phyloP scores from a whole-genome alignment of 2,113 vertebrate genomes.

The Furnarius figulus region DNA sequence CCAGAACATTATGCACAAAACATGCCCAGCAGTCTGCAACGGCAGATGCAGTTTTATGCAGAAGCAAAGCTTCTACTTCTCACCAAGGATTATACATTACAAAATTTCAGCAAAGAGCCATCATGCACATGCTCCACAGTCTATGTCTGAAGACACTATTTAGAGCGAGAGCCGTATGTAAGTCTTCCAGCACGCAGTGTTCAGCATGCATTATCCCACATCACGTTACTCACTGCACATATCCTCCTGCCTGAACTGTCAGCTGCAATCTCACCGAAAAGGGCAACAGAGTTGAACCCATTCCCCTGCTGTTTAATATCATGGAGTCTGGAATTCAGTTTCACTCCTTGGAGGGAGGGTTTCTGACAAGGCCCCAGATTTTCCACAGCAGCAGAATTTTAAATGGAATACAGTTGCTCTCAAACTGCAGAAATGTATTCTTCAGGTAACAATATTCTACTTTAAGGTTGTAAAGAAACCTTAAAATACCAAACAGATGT shows the following conservation, averaged over 20 bases:
- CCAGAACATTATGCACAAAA: neutral
- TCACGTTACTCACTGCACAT: slow-evolving; percentile 33
- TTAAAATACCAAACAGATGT: neutral
- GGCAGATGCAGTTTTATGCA: neutral
- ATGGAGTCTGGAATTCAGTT: neutral
- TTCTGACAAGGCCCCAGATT: neutral
- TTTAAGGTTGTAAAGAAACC: neutral
- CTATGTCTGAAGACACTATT: slow-evolving; percentile 49
- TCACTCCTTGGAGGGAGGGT: neutral
- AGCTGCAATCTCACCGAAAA: slow-evolving; percentile 47
- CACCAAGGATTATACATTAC: neutral
- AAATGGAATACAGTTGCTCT: neutral
- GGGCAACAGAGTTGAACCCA: slow-evolving; percentile 28
- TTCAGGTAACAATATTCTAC: neutral
- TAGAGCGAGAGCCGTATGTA: slow-evolving; percentile 27
- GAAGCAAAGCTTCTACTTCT: neutral
- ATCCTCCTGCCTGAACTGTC: slow-evolving; percentile 54
- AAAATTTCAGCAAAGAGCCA: slow-evolving; percentile 9
- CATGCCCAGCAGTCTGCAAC: neutral
- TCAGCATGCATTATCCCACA: slow-evolving; percentile 63
- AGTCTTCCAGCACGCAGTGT: slow-evolving; percentile 42
- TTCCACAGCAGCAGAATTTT: neutral
- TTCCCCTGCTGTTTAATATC: neutral
- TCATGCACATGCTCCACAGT: slow-evolving; percentile 17
- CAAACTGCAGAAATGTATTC: neutral